Percentiles rank a stretch among this genome's conserved stretches.
Evolutionary conservation across 2,113 vertebrate genomes (phyloP).

Genomic region (Alosa alosa): DNA sequence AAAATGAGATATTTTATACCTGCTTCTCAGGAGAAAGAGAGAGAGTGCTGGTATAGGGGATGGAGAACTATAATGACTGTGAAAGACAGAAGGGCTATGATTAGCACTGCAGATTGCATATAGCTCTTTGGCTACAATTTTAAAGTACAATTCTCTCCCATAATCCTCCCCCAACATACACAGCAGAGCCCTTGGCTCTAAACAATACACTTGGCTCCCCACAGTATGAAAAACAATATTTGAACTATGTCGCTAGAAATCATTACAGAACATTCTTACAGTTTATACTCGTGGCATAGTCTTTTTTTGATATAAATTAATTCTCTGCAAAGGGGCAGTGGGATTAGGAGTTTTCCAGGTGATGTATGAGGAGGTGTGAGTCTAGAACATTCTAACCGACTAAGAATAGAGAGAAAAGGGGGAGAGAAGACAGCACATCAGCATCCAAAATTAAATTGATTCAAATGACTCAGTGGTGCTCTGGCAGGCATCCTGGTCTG

Average conservation of each 20-base stretch:
- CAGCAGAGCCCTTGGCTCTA: neutral
- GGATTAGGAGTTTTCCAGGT: neutral
- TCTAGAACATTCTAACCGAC: neutral
- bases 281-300: neutral
- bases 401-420: neutral
- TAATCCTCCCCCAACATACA: neutral
- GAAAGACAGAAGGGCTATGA: conserved; percentile 14
- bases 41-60: conserved; percentile 32
- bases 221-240: conserved; percentile 47
- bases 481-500: conserved; percentile 57
- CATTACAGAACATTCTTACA: conserved; percentile 41
- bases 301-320: neutral
- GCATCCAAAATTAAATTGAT: conserved; percentile 60
- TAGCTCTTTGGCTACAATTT: conserved; percentile 61
- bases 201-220: neutral
- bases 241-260: conserved; percentile 52
- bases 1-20: conserved; percentile 80
- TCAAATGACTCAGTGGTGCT: conserved; percentile 55
- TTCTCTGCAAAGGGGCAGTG: neutral
- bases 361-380: neutral
- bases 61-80: conserved; percentile 56
- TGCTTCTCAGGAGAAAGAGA: conserved; percentile 71
- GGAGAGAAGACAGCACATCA: conserved; percentile 57
- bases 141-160: conserved; percentile 20
- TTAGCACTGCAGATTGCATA: conserved; percentile 39